Evolutionary conservation across 2,797 vertebrate species (phyloP).

Genomic region (Sebastolobus altivelis): DNA sequence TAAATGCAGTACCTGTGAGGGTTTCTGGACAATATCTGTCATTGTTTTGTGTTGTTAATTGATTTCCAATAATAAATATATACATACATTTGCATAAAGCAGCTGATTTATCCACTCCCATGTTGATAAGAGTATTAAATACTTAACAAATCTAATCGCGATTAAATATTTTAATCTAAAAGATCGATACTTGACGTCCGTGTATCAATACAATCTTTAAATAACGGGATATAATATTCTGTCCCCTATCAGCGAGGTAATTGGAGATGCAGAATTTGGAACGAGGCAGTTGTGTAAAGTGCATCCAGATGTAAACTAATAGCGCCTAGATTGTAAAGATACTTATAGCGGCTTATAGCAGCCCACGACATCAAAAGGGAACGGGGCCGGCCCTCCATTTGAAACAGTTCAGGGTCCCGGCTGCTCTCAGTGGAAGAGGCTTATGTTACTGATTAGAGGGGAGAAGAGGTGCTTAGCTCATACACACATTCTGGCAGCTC

Average conservation of each 20-base stretch:
- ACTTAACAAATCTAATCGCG: too few species aligned
- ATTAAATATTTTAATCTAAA: too few species aligned
- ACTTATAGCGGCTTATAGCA: slow-evolving; percentile 55
- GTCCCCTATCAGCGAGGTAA: slow-evolving; percentile 33
- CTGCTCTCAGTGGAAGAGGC: slow-evolving; percentile 69
- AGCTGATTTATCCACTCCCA: too few species aligned
- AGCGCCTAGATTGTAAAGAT: slow-evolving; percentile 67
- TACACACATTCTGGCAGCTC: slow-evolving; percentile 63
- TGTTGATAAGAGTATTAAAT: too few species aligned
- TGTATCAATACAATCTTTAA: too few species aligned
- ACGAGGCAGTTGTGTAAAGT: slow-evolving; percentile 54
- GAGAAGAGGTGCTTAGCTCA: slow-evolving; percentile 74
- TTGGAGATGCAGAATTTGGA: slow-evolving; percentile 42
- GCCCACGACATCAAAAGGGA: slow-evolving; percentile 68
- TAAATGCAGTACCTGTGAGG: too few species aligned
- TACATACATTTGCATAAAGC: too few species aligned
- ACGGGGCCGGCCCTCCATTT: slow-evolving; percentile 57
- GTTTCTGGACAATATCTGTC: too few species aligned
- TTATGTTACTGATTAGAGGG: slow-evolving; percentile 79
- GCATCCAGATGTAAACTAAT: slow-evolving; percentile 74
- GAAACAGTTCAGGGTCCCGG: slow-evolving; percentile 67
- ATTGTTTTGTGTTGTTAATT: too few species aligned
- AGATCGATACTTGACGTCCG: too few species aligned
- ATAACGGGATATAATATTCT: too few species aligned
- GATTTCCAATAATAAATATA: too few species aligned